phyloP scores from a whole-genome alignment of 2,888 invertebrate species.

The Blera fallax region DNA sequence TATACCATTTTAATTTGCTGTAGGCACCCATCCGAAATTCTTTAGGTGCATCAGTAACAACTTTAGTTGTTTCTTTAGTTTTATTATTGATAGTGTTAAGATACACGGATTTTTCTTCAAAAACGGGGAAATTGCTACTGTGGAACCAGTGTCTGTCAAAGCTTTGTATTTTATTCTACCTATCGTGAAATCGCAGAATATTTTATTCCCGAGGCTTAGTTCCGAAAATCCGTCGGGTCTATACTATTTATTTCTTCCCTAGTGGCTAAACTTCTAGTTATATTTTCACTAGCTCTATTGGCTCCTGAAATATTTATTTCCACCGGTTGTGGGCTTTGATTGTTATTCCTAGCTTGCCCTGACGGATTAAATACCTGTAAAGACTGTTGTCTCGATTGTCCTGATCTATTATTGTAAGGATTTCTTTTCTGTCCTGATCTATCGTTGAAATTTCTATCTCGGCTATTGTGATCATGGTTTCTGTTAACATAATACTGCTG shows the following conservation, averaged over 20 bases:
- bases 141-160: background rate
- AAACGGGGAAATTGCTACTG: background rate
- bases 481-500: background rate
- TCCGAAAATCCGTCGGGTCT: no score
- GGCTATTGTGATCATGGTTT: background rate
- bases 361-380: background rate
- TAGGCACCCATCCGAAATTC: no score
- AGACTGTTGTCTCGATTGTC: background rate
- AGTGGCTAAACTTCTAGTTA: no score
- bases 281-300: no score
- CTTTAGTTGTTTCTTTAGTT: background rate
- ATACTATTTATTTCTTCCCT: background rate
- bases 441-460: background rate
- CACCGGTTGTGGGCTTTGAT: no score
- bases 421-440: no score
- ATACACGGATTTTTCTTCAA: background rate
- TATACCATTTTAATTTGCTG: no score
- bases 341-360: no score
- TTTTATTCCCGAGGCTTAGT: background rate
- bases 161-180: constrained; percentile 2
- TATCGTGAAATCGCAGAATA: background rate
- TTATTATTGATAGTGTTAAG: background rate
- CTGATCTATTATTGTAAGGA: background rate
- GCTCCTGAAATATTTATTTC: no score
- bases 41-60: no score